Base-by-base conservation (phyloP, 2,888 invertebrate genomes). In the Spicauda simplicius region DNA sequence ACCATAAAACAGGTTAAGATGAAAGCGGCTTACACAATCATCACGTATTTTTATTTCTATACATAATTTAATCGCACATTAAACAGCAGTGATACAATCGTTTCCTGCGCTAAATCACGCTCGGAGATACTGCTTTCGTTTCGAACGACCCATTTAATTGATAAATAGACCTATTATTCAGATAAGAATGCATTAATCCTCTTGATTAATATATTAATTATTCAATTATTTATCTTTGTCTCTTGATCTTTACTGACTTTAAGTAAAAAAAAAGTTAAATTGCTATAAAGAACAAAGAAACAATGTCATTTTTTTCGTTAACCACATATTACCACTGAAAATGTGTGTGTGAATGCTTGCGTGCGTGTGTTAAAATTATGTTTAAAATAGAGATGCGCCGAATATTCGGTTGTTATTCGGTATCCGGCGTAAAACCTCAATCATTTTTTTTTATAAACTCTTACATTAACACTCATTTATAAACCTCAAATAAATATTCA, bases 71-170 rank as follows among this genome's bases (percentile, higher is more conserved):
- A 20, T 50, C 48, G 53, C 37, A 52, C 45, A 25, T 54, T 65
- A 59, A 59, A 45, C 20, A 30, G 58, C 52, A 41, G 25, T 25
- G 53, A 57, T 57, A 58, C 59, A 65, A 18, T 53, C 41, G 30
- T 60, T 12, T 55, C 65, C 60, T 19, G 59, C 19, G 59, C 33
- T 59, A 55, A 60, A 66, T 65, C 65, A 48, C 25, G 25, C 60
- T 54, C 30, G 25, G 65, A 30, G 52, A 66, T 30, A 59, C 60
- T 66, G 59, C 53, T 54, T 30, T 52, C 57, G 30, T 64, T 30
- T 54, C 25, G 30, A 66, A 66, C 65, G 65, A 55, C 65, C 59
- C 65, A 66, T 66, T 66, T 66, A 60, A 66, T 66, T 66, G 65
- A 66, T 66, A 56, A 66, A 66, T 66, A 66, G 60, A 48, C 18